phyloP scores from a whole-genome alignment of 2,888 invertebrate species.

The Tortricodes alternella region DNA sequence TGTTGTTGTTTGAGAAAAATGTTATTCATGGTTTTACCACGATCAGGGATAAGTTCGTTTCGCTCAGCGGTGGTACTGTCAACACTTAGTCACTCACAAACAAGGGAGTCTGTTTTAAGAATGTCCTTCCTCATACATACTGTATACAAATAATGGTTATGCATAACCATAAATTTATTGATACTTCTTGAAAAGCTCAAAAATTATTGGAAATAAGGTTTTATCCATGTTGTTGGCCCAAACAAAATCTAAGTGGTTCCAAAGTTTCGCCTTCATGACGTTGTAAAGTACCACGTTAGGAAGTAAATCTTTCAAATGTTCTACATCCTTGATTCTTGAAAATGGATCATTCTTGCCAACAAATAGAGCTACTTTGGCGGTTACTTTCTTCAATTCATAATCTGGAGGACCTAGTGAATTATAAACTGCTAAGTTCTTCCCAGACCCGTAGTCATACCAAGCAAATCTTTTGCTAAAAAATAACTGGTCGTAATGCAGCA shows the following conservation, averaged over 20 bases:
- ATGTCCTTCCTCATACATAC: too few relatives aligned
- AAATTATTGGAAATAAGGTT: conserved; percentile 16
- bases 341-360: conserved; percentile 79
- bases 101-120: too few relatives aligned
- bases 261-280: conserved; percentile 38
- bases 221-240: conserved; percentile 29
- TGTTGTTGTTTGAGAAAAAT: too few relatives aligned
- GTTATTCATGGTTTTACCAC: too few relatives aligned
- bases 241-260: conserved; percentile 31
- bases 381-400: conserved; percentile 44
- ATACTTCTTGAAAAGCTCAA: conserved; percentile 8
- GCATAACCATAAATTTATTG: too few relatives aligned
- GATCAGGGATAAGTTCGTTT: too few relatives aligned
- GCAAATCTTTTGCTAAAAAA: conserved; percentile 35
- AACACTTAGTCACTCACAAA: too few relatives aligned
- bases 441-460: conserved; percentile 40
- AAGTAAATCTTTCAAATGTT: conserved; percentile 36
- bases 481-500: conserved; percentile 41
- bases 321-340: conserved; percentile 49
- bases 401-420: conserved; percentile 36
- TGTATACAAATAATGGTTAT: too few relatives aligned
- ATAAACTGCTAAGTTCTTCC: conserved; percentile 38
- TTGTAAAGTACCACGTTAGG: conserved; percentile 45
- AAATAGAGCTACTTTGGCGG: conserved; percentile 56
- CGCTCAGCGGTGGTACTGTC: too few relatives aligned